Evolutionary conservation across 1,140 invertebrate genomes (phyloP), one percentile per base, ranked within the genome.

Genomic region (Leptinotarsa texana): DNA sequence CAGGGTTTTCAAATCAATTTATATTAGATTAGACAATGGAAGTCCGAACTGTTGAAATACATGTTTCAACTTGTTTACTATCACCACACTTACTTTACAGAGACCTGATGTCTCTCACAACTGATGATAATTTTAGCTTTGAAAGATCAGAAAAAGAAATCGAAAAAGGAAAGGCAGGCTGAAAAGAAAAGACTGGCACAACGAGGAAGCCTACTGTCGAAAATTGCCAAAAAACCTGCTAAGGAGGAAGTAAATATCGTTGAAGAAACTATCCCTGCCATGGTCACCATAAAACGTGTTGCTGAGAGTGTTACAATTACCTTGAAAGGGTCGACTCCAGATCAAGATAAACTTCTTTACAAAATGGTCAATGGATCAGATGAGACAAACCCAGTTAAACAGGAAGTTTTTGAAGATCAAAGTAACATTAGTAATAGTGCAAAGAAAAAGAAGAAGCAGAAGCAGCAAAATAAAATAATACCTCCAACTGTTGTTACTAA

Each of bases 231-330:
- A 74, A 76, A 78, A 57, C 74, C 79, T 33, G 75, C 80, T 21
- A 61, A 80, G 3, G 74, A 84, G 24, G 82, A 84, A 77, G 81
- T 85, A 82, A 81, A 80, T 13, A 63, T 80, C 4, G 74, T 85
- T 21, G 82, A 84, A 77, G 81, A 86, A 82, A 81, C 80, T 13
- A 81, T 80, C 49, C 82, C 85, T 81, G 74, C 92, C 73, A 93
- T 93, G 83, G 92, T 93, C 4, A 93, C 92, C 2, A 93, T 93
- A 77, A 89, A 92, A 69, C 85, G 92, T 24, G 90, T 93, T 0
- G 89, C 90, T 85, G 90, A 91, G 76, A 88, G 88, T 6, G 92
- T 93, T 3, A 93, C 92, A 0, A 92, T 93, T 48, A 93, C 92
- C 1, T 85, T 93, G 13, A 92, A 93, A 79, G 92, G 92, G 15